Conservation (phyloP, 2,888 invertebrate genomes). For the Axea sp. region DNA sequence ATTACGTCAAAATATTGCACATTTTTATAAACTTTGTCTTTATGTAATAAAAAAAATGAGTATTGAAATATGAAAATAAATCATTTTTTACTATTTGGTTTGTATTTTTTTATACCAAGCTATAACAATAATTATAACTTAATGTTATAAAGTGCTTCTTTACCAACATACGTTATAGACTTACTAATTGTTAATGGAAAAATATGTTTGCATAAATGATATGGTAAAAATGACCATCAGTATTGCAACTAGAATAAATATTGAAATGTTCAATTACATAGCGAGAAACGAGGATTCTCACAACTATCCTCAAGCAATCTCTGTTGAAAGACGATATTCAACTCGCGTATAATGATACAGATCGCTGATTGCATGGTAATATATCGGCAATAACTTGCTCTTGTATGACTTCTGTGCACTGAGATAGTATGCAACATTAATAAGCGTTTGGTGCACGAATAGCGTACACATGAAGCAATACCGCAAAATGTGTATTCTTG, state of each 20-base stretch:
- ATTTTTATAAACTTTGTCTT: too few species aligned
- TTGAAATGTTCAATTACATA: constrained; percentile 24
- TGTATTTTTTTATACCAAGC: too few species aligned
- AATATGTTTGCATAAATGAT: too few species aligned
- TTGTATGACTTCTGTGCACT: constrained; percentile 56
- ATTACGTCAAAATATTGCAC: too few species aligned
- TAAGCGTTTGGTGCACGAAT: constrained; percentile 54
- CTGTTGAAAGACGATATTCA: constrained; percentile 56
- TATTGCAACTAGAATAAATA: constrained; percentile 12
- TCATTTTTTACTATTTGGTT: too few species aligned
- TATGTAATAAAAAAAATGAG: too few species aligned
- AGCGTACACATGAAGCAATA: constrained; percentile 34
- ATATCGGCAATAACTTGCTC: constrained; percentile 58
- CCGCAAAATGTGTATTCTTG: constrained; percentile 33
- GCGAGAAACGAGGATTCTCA: constrained; percentile 17
- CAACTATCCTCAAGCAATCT: constrained; percentile 37
- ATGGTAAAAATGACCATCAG: too few species aligned
- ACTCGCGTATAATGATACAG: constrained; percentile 58
- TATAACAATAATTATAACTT: too few species aligned
- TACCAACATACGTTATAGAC: too few species aligned
- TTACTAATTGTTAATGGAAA: constrained; percentile 17
- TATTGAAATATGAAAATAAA: too few species aligned
- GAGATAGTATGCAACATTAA: constrained; percentile 61
- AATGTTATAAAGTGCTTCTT: too few species aligned
- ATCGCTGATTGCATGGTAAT: constrained; percentile 62